Percentiles rank a stretch among this genome's conserved stretches.
Conservation (phyloP, 2,797 vertebrate genomes). For the Anableps anableps region DNA sequence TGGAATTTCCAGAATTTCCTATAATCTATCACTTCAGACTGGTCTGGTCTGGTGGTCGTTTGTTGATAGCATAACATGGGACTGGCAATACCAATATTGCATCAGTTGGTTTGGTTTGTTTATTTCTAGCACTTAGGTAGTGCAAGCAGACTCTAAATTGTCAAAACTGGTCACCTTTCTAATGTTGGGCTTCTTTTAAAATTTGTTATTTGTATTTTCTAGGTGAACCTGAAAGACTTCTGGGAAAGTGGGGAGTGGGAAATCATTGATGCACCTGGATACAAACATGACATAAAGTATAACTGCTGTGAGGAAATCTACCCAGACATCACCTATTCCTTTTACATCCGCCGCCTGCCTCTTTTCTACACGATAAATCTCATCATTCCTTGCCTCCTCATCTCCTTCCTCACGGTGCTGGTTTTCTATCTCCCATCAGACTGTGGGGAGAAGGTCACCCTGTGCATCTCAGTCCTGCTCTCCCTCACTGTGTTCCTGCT, state of each 20-base stretch:
- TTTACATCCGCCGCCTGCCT: constrained; percentile 92
- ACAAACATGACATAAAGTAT: constrained; percentile 97
- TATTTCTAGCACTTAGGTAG: not conserved
- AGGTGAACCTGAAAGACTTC: constrained; percentile 92
- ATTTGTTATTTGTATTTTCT: not conserved
- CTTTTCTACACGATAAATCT: constrained; percentile 96
- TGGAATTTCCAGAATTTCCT: too few relatives aligned
- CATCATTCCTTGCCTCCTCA: constrained; percentile 94
- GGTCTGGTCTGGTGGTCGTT: not conserved
- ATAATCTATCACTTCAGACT: too few relatives aligned
- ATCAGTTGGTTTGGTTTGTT: not conserved
- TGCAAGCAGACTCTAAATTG: too few relatives aligned
- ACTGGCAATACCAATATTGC: not conserved
- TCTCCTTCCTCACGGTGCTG: constrained; percentile 93
- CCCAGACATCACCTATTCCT: constrained; percentile 95
- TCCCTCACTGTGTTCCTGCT: constrained; percentile 94
- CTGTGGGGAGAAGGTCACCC: constrained; percentile 95
- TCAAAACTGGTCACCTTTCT: not conserved
- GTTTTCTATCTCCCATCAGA: constrained; percentile 96
- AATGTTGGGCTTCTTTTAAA: not conserved
- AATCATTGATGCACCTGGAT: constrained; percentile 93
- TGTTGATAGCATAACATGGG: not conserved
- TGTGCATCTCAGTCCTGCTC: constrained; percentile 94
- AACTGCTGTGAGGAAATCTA: constrained; percentile 98
- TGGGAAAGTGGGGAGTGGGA: constrained; percentile 99